Percentiles rank a stretch among this genome's conserved stretches.
Conservation (phyloP, 1,140 invertebrate species). For the Plodia interpunctella region DNA sequence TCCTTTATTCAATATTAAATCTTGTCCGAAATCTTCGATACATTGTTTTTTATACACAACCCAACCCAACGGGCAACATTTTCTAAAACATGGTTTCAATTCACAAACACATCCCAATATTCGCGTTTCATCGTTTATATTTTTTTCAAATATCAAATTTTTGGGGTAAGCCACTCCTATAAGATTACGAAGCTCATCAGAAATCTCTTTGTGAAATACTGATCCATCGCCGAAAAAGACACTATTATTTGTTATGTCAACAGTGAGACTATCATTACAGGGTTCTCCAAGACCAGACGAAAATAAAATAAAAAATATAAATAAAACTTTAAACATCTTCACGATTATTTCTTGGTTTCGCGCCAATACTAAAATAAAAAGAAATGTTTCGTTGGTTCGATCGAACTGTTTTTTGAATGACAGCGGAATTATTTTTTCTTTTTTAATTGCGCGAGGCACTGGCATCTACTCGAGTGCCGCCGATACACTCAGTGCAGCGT, state of each 20-base stretch:
- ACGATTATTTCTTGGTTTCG: constrained; percentile 19
- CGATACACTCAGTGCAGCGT: neutral
- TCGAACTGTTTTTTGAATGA: constrained; percentile 2
- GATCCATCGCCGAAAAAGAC: constrained; percentile 26
- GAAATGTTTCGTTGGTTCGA: neutral
- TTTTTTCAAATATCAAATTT: constrained; percentile 39
- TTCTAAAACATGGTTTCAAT: constrained; percentile 44
- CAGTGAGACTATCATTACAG: constrained; percentile 38
- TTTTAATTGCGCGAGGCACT: constrained; percentile 1
- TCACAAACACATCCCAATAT: constrained; percentile 51
- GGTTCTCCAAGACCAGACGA: constrained; percentile 32
- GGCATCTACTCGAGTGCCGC: constrained; percentile 8
- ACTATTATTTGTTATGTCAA: constrained; percentile 38
- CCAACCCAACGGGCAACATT: constrained; percentile 48
- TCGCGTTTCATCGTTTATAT: constrained; percentile 34
- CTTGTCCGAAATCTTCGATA: constrained; percentile 20
- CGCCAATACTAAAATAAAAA: constrained; percentile 2
- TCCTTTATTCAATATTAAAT: constrained; percentile 31
- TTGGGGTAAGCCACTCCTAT: constrained; percentile 36
- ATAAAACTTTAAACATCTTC: constrained; percentile 15
- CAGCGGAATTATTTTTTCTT: neutral
- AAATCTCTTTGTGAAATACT: constrained; percentile 34
- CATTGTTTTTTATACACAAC: constrained; percentile 31
- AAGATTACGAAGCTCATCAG: too few relatives aligned
- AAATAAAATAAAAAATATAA: constrained; percentile 33